A percentile compares a stretch with the other conserved stretches of the same genome.
Evolutionary conservation across 2,113 vertebrate species (phyloP).

Genomic region (Riparia riparia): DNA sequence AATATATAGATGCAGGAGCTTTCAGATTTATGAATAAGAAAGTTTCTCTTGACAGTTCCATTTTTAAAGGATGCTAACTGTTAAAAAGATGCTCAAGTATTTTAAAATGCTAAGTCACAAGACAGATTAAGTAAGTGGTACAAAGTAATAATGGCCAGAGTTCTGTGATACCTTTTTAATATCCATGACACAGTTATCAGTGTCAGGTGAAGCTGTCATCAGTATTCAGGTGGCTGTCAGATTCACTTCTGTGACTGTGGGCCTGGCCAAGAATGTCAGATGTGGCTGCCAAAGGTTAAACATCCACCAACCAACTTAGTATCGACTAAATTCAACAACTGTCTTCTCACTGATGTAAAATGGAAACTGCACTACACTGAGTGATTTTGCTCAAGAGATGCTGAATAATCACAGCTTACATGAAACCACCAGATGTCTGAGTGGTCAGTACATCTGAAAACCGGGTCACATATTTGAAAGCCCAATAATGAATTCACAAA

Average conservation of each 20-base stretch:
- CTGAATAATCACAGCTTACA: constrained; percentile 38
- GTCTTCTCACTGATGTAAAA: neutral
- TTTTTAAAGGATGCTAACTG: constrained; percentile 19
- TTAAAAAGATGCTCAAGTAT: constrained; percentile 16
- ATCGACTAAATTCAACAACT: neutral
- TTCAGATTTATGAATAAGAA: constrained; percentile 35
- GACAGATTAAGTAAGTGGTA: neutral
- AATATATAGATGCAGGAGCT: constrained; percentile 4
- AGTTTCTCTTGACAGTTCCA: constrained; percentile 24
- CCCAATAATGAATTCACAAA: constrained; percentile 6
- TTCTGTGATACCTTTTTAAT: neutral
- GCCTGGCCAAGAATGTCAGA: neutral
- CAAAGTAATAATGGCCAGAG: neutral
- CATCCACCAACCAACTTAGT: neutral
- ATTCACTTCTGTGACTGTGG: neutral
- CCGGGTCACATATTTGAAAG: neutral
- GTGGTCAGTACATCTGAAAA: constrained; percentile 47
- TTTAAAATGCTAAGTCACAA: constrained; percentile 20
- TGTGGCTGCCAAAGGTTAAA: neutral
- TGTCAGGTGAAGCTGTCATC: neutral
- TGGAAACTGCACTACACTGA: neutral
- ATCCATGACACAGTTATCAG: neutral
- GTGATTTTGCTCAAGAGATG: constrained; percentile 35
- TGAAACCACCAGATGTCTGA: constrained; percentile 38
- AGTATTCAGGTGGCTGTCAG: neutral